Evolutionary conservation across 2,888 invertebrate genomes (phyloP), one percentile per base, ranked within the genome.

Genomic region (Scelioninae gen. 1): DNA sequence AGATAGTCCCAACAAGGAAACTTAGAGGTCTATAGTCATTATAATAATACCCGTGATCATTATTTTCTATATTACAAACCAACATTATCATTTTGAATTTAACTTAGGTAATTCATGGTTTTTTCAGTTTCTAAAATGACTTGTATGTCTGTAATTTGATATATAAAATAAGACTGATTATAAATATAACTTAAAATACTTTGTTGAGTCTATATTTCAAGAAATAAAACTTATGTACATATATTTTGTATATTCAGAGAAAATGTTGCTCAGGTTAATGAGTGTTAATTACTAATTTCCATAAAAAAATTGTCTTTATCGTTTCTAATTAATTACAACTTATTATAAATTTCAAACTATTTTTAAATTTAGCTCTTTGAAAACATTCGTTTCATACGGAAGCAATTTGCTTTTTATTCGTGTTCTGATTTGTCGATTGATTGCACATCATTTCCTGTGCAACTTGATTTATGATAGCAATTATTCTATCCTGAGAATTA

Each of bases 1-100:
- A 78, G 84, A 81, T 82, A 82, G 84, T 85, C 77, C 74, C 82
- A 80, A 78, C 78, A 56, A 82, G 79, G 51, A 82, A 86, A 86
- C 76, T 55, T 58, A 23, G 29, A 40, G 43, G 40, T 60, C 53
- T 68, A 76, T 76, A 68, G 60, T 76, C 66, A 34, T 23, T 23
- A 23, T 76, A 23, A 58, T 38, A 65, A 66, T 58, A 76, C 58
- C 53, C 45, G 34, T 32, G 9, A 34, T 53, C 23, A 31, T 53
- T 60, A 49, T 51, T 45, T 45, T 10, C 10, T 1, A 11, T 45
- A 45, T 45, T 13, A 13, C 38, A 10, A 38, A 38, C 38, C 10
- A 38, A 4, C 38, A 10, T 38, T 38, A 38, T 38, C 38, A 38
- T 38, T 38, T 38, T 38, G 38, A 38, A 5, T 38, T 38, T 10